These are phyloP conservation scores for Pomacea canaliculata DNA, from an alignment of 2,888 invertebrate genomes.

Conservation along the genomic window DNA sequence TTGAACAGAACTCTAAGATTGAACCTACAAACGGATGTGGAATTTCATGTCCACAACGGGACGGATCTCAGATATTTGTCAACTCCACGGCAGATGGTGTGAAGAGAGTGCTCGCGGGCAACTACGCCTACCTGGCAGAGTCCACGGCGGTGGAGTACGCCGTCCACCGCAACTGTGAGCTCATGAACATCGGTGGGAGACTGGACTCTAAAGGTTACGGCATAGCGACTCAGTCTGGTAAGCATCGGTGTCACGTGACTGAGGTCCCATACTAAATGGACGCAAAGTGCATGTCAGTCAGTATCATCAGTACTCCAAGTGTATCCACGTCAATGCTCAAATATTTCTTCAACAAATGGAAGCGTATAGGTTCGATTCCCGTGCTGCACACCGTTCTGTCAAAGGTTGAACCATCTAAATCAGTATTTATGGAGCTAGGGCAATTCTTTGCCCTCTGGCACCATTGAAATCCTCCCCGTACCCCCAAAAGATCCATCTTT, in stretches of 20 bases:
- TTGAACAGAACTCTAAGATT: slow-evolving; percentile 80
- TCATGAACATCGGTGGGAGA: slow-evolving; percentile 96
- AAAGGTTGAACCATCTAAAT: no score
- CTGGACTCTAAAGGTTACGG: slow-evolving; percentile 93
- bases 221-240: slow-evolving; percentile 94
- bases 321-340: no score
- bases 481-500: no score
- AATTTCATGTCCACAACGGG: slow-evolving; percentile 78
- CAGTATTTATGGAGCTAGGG: no score
- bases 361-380: no score
- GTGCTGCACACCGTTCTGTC: no score
- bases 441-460: no score
- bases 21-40: slow-evolving; percentile 86
- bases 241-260: neutral
- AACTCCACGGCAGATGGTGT: slow-evolving; percentile 93
- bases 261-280: no score
- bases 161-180: slow-evolving; percentile 86
- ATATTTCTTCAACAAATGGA: no score
- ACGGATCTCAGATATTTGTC: slow-evolving; percentile 85
- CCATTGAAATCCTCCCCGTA: no score
- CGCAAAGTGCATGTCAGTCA: no score
- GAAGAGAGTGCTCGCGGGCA: slow-evolving; percentile 82
- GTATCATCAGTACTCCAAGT: no score
- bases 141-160: slow-evolving; percentile 96
- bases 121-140: slow-evolving; percentile 98